Evolutionary conservation across 2,113 vertebrate species (phyloP).

Genomic region (Megatriorchis doriae): DNA sequence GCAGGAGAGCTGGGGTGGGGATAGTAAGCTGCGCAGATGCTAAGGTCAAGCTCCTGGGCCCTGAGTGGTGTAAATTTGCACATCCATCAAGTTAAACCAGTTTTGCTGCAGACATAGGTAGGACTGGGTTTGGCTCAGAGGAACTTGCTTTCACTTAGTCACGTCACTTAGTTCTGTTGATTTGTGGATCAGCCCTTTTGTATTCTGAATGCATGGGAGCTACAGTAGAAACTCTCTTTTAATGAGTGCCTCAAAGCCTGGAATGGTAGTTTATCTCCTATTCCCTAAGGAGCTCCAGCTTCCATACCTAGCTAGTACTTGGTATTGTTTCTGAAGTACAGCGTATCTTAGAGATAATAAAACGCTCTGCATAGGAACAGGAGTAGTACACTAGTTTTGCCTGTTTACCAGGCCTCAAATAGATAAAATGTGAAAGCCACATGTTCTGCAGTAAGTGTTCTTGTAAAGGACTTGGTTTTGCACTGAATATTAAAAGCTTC

Average conservation of each 20-base stretch:
- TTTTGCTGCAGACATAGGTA: not conserved
- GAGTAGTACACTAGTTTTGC: not conserved
- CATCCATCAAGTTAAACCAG: not conserved
- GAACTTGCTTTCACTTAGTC: not conserved
- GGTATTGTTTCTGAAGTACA: not conserved
- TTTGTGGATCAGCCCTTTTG: not conserved
- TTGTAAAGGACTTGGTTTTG: not conserved
- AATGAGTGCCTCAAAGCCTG: not conserved
- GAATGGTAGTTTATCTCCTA: not conserved
- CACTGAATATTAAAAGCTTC: not conserved
- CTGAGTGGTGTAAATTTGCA: not conserved
- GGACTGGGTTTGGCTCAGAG: not conserved
- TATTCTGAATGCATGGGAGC: not conserved
- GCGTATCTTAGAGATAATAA: not conserved
- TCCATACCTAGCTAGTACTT: not conserved
- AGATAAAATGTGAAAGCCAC: not conserved
- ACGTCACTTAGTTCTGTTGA: not conserved
- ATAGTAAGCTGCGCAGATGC: not conserved
- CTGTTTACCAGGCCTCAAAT: not conserved
- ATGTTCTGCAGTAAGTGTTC: not conserved
- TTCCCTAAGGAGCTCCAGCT: not conserved
- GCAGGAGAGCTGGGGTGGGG: not conserved
- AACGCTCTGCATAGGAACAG: not conserved
- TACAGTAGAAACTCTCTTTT: not conserved
- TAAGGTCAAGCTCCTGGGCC: not conserved